Conservation (phyloP, 2,888 invertebrate species). For the Harpalus rubripes region DNA sequence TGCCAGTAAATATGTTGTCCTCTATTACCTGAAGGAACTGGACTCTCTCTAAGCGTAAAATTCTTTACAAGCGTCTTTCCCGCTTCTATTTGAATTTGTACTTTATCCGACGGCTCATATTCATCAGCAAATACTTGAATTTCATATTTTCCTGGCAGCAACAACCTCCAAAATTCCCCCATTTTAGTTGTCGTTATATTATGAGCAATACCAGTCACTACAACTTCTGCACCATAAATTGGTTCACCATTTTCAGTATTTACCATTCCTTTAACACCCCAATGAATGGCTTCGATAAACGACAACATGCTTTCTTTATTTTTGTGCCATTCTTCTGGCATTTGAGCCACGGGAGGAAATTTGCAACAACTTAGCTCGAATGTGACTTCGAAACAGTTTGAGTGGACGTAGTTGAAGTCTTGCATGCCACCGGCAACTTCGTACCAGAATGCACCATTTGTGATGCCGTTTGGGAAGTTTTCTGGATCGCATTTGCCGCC, state of each 20-base stretch:
- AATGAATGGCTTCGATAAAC: constrained; percentile 90
- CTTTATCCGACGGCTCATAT: constrained; percentile 80
- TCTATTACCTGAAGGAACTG: constrained; percentile 72
- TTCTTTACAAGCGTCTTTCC: constrained; percentile 76
- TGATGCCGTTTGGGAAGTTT: constrained; percentile 88
- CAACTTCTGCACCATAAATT: constrained; percentile 86
- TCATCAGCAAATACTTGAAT: constrained; percentile 87
- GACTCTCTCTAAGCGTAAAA: constrained; percentile 75
- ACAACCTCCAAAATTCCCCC: constrained; percentile 97
- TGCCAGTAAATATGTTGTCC: constrained; percentile 68
- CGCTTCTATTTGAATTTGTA: constrained; percentile 75
- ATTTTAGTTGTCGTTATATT: constrained; percentile 86
- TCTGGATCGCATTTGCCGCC: constrained; percentile 88
- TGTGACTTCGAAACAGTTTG: constrained; percentile 98
- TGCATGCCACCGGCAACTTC: constrained; percentile 88
- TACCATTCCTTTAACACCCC: constrained; percentile 85
- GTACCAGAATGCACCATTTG: constrained; percentile 97
- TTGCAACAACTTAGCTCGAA: constrained; percentile 98
- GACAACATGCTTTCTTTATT: constrained; percentile 92
- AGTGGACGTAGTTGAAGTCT: constrained; percentile 97
- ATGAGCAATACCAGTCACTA: constrained; percentile 89
- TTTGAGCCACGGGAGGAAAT: constrained; percentile 86
- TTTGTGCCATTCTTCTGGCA: constrained; percentile 89
- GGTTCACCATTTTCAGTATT: constrained; percentile 81
- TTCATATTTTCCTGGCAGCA: constrained; percentile 92